Evolutionary conservation across 2,888 invertebrate genomes (phyloP).

Genomic region (Drepana falcataria): DNA sequence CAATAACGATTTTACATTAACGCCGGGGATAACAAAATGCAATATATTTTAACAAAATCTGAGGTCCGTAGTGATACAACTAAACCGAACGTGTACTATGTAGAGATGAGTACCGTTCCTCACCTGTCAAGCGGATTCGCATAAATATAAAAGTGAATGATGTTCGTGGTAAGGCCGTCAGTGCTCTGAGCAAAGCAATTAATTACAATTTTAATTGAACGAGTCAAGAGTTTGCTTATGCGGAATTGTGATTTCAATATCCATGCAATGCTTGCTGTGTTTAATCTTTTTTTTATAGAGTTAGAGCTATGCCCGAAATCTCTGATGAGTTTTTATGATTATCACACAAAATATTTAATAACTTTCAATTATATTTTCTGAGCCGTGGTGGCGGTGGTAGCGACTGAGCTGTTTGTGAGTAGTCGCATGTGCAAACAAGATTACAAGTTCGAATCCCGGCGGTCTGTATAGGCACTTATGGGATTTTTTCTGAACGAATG

Average conservation of each 20-base stretch:
- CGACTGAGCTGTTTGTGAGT: too few species aligned
- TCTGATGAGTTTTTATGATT: too few species aligned
- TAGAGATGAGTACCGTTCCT: slow-evolving; percentile 51
- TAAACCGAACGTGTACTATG: slow-evolving; percentile 39
- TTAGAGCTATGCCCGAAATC: too few species aligned
- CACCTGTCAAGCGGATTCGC: slow-evolving; percentile 65
- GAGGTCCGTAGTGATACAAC: slow-evolving; percentile 17
- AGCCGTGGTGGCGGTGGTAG: too few species aligned
- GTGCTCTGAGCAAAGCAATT: slow-evolving; percentile 61
- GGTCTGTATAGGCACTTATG: too few species aligned
- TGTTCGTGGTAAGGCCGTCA: slow-evolving; percentile 61
- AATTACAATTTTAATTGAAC: slow-evolving; percentile 72
- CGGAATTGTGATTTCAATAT: slow-evolving; percentile 44
- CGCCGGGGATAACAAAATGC: too few species aligned
- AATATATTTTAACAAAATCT: background rate
- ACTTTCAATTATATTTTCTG: too few species aligned
- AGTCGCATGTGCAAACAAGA: too few species aligned
- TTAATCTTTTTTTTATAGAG: background rate
- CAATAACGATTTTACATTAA: too few species aligned
- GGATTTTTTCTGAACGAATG: too few species aligned
- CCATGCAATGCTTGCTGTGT: slow-evolving; percentile 14
- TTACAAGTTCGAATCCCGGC: too few species aligned
- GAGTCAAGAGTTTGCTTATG: slow-evolving; percentile 46
- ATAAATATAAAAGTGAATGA: slow-evolving; percentile 73
- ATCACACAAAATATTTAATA: too few species aligned